phyloP scores from a whole-genome alignment of 2,888 invertebrate species.

The Ptycholaimellus sp. region DNA sequence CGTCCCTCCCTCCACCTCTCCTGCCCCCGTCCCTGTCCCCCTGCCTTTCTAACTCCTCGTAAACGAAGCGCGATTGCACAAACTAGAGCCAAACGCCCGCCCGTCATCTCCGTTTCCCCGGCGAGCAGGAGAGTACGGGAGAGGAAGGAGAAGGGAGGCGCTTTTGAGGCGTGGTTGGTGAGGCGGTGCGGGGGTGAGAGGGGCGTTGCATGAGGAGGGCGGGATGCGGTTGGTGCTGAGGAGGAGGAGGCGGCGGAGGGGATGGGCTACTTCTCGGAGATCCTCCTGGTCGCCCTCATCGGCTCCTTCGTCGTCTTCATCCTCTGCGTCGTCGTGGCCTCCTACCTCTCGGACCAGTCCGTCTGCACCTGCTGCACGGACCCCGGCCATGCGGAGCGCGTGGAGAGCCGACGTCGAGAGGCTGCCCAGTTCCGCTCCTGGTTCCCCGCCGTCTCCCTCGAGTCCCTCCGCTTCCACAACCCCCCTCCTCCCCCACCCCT shows the following conservation, averaged over 20 bases:
- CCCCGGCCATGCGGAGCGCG: neutral
- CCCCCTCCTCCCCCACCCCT: neutral
- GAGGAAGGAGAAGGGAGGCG: no score
- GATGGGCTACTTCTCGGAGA: slow-evolving; percentile 21
- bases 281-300: slow-evolving; percentile 15
- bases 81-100: no score
- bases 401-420: neutral
- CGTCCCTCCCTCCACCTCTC: neutral
- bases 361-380: slow-evolving; percentile 12
- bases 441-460: no score
- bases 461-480: neutral
- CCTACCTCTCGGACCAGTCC: neutral
- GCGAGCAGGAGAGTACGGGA: no score
- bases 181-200: no score
- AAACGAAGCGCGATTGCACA: slow-evolving; percentile 1
- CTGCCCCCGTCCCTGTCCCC: neutral
- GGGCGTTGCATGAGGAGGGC: neutral
- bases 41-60: neutral
- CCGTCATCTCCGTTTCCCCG: no score
- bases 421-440: neutral
- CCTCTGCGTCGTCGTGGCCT: slow-evolving; percentile 13
- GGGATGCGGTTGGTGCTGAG: neutral
- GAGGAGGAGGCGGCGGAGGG: neutral
- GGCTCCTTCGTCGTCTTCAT: slow-evolving; percentile 20
- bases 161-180: neutral